Conservation (phyloP, 2,888 invertebrate genomes). For the Xestia sexstrigata region DNA sequence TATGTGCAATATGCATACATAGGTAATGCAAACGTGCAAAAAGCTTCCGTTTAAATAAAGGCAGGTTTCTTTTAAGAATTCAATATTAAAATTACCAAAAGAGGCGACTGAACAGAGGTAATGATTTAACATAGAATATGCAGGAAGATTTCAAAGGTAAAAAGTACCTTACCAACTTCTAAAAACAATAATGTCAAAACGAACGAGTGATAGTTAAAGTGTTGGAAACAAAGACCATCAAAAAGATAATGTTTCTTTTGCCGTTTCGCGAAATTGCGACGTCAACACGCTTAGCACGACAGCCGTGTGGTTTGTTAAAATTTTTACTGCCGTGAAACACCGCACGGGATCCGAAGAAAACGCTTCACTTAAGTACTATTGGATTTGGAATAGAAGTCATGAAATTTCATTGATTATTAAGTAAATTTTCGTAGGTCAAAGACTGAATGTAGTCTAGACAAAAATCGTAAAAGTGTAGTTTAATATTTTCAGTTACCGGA, state of each 20-base stretch:
- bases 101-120: neutral
- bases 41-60: constrained; percentile 2
- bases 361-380: constrained; percentile 17
- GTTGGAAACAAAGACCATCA: constrained; percentile 47
- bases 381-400: constrained; percentile 5
- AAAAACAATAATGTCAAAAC: constrained; percentile 31
- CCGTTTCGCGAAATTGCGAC: constrained; percentile 49
- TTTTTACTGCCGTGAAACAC: constrained; percentile 38
- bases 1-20: constrained; percentile 3
- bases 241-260: constrained; percentile 35
- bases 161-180: neutral
- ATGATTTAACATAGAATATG: neutral
- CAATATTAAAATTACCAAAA: neutral
- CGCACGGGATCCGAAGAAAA: constrained; percentile 35
- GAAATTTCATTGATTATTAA: constrained; percentile 20
- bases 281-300: constrained; percentile 55
- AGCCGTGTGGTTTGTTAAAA: constrained; percentile 40
- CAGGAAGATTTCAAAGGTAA: neutral
- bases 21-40: neutral
- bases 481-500: neutral
- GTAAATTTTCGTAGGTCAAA: constrained; percentile 5
- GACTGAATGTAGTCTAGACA: neutral
- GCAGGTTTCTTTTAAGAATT: constrained; percentile 1
- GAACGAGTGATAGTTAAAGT: constrained; percentile 22
- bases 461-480: constrained; percentile 5